Evolutionary conservation across 1,140 invertebrate genomes (phyloP), one percentile per base, ranked within the genome.

Genomic region (Mamestra configurata): DNA sequence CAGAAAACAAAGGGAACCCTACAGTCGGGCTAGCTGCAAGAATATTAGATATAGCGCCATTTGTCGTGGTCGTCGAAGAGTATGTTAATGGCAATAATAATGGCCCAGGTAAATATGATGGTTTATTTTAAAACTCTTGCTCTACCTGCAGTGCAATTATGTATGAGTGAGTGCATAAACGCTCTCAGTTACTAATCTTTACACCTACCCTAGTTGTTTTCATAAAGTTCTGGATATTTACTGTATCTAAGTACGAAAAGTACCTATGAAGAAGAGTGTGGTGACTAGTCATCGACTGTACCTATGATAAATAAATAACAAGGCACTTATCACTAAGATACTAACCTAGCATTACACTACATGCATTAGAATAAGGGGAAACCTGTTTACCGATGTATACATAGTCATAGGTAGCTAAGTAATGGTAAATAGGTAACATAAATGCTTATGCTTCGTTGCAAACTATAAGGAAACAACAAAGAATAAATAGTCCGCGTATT

Each of bases 1-100:
- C 82, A 11, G 77, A 95, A 6, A 93, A 96, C 79, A 95, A 96
- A 81, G 96, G 71, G 6, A 79, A 53, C 13, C 64, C 81, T 18
- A 82, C 81, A 0, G 61, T 82, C 0, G 81, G 81, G 1, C 55
- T 82, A 5, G 81, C 81, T 1, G 75, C 81, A 11, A 64, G 81
- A 40, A 79, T 82, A 37, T 27, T 82, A 31, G 81, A 82, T 37
- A 82, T 82, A 61, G 77, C 81, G 1, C 81, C 81, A 5, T 82
- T 82, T 24, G 72, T 82, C 13, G 72, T 79, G 1, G 71, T 82
- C 37, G 81, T 82, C 2, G 81, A 82, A 55, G 81, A 78, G 6
- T 77, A 61, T 64, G 43, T 59, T 4, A 59, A 82, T 24, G 53
- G 53, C 4, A 61, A 79, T 27, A 71, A 77, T 35, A 77, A 81